A percentile compares a stretch with the other conserved stretches of the same genome.
These are phyloP conservation scores for Eupelmus urozonus DNA, from an alignment of 2,888 invertebrate species.

Conservation along the genomic window DNA sequence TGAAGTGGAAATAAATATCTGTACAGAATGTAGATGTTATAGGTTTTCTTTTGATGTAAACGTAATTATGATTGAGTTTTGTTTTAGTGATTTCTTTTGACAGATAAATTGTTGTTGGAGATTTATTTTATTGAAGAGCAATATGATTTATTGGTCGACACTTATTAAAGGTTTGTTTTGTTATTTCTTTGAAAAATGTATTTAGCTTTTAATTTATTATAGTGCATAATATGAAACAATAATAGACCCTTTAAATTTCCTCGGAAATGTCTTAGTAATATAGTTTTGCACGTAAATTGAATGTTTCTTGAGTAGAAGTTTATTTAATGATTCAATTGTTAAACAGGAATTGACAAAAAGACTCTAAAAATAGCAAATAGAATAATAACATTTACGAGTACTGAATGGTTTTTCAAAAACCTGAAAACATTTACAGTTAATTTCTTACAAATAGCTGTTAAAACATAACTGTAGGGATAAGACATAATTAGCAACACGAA, in stretches of 20 bases:
- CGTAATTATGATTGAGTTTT: conserved; percentile 17
- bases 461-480: too few species aligned
- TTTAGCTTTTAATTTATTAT: conserved; percentile 12
- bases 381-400: too few species aligned
- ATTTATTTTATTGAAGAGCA: conserved; percentile 24
- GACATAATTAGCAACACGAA: too few species aligned
- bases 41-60: neutral
- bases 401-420: too few species aligned
- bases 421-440: too few species aligned
- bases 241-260: too few species aligned
- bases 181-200: neutral
- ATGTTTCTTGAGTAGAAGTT: neutral
- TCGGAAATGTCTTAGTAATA: too few species aligned
- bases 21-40: too few species aligned
- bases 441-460: too few species aligned
- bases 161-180: conserved; percentile 34
- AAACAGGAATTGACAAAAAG: too few species aligned
- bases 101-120: conserved; percentile 21
- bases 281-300: neutral
- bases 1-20: too few species aligned
- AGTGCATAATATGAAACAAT: conserved; percentile 17
- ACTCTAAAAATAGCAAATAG: too few species aligned
- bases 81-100: conserved; percentile 33
- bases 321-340: conserved; percentile 3
- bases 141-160: conserved; percentile 20